Percentiles rank a stretch among this genome's conserved stretches.
Conservation (phyloP, 2,797 vertebrate genomes). For the Nyctibius grandis region DNA sequence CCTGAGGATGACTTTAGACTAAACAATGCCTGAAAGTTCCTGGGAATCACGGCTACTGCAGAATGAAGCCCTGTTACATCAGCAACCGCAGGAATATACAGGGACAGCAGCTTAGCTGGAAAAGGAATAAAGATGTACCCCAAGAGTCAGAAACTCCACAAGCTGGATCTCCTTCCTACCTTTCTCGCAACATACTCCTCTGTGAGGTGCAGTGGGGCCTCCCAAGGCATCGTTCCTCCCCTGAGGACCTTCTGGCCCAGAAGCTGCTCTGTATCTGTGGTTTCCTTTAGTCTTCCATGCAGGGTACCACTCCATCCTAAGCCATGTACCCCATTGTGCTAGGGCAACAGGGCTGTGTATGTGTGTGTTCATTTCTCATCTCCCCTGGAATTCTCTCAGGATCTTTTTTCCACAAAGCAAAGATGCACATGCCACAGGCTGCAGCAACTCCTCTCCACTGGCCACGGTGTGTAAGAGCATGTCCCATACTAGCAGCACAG, state of each 20-base stretch:
- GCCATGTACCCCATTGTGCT: not conserved
- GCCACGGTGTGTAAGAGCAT: not conserved
- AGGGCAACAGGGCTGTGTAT: not conserved
- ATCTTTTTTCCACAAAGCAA: constrained; percentile 8
- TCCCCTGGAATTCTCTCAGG: not conserved
- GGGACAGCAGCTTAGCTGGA: not conserved
- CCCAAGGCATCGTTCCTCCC: not conserved
- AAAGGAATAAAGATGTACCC: not conserved
- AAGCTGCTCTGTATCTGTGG: not conserved
- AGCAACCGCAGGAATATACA: not conserved
- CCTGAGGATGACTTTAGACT: not conserved
- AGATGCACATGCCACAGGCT: not conserved
- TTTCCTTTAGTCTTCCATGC: not conserved
- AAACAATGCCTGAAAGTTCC: not conserved
- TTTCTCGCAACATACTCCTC: not conserved
- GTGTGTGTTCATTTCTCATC: not conserved
- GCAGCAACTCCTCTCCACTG: not conserved
- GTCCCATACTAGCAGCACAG: not conserved
- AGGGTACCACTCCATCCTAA: not conserved
- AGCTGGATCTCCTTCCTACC: not conserved
- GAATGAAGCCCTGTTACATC: not conserved
- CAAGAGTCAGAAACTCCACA: not conserved
- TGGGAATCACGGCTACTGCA: not conserved
- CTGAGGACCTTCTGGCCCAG: not conserved
- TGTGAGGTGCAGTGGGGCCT: not conserved